Percentiles rank a stretch among this genome's conserved stretches.
Conservation (phyloP, 1,140 invertebrate genomes). For the Coenobita brevimanus region DNA sequence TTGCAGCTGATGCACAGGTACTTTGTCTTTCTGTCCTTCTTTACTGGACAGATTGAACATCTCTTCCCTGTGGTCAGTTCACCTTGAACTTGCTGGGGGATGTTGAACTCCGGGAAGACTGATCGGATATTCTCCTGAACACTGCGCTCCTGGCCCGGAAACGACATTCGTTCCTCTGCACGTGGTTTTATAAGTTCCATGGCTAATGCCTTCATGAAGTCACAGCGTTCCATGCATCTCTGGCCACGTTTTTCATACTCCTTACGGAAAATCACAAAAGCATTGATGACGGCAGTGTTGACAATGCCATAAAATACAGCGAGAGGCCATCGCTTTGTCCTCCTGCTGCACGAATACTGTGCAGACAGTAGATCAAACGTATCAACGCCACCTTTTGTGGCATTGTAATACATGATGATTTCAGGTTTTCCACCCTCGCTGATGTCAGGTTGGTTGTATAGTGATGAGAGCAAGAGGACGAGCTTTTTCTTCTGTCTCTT, state of each 20-base stretch:
- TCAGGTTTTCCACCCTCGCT: neutral
- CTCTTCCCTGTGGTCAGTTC: neutral
- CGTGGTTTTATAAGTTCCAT: neutral
- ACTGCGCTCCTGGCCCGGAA: neutral
- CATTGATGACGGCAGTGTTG: neutral
- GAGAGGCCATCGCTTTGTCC: slow-evolving; percentile 4
- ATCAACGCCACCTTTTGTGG: too few relatives aligned
- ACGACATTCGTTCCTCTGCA: neutral
- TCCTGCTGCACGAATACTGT: neutral
- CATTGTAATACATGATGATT: neutral
- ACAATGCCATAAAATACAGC: neutral
- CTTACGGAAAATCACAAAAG: neutral
- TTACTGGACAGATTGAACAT: neutral
- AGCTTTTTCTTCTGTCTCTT: slow-evolving; percentile 1
- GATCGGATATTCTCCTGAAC: neutral
- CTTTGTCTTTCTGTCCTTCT: slow-evolving; percentile 2
- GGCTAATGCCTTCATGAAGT: slow-evolving; percentile 8
- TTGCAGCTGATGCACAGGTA: neutral
- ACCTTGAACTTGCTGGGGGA: neutral
- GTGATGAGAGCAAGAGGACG: neutral
- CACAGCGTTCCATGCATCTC: neutral
- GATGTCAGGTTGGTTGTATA: slow-evolving; percentile 12
- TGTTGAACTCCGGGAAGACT: neutral
- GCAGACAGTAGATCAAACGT: neutral
- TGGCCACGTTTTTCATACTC: neutral